Conservation (phyloP, 2,797 vertebrate species). For the Tokudaia tokunoshimensis region DNA sequence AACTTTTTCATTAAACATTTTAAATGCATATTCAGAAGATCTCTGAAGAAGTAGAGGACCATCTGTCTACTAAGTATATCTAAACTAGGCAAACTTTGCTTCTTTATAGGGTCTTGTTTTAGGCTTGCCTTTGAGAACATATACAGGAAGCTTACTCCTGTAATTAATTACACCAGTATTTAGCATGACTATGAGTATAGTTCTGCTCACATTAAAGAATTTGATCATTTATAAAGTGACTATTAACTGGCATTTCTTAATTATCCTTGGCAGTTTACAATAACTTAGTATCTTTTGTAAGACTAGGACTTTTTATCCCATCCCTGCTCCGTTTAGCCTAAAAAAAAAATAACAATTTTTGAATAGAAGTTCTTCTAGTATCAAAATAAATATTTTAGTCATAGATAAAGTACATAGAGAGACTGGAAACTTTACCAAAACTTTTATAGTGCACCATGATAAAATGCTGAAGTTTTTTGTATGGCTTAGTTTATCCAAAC, state of each 20-base stretch:
- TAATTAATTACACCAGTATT: not conserved
- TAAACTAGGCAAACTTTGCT: not conserved
- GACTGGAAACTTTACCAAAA: not conserved
- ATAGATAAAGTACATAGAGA: not conserved
- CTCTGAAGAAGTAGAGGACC: not conserved
- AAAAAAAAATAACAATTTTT: not conserved
- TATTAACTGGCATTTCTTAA: not conserved
- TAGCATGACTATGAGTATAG: not conserved
- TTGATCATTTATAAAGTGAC: not conserved
- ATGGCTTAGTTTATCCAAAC: not conserved
- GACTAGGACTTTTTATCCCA: not conserved
- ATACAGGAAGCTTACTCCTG: not conserved
- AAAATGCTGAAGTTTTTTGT: not conserved
- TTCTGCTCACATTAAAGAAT: not conserved
- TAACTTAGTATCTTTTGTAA: not conserved
- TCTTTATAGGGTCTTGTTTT: not conserved
- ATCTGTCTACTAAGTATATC: not conserved
- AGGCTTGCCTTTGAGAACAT: not conserved
- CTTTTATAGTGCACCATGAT: not conserved
- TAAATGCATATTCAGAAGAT: not conserved
- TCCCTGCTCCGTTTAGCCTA: not conserved
- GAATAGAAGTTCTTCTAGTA: not conserved
- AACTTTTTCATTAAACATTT: not conserved
- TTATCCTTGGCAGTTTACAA: not conserved
- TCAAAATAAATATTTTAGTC: not conserved